Percentiles rank a stretch among this genome's conserved stretches.
Conservation (phyloP, 2,888 invertebrate species). For the Monopis laevigella region DNA sequence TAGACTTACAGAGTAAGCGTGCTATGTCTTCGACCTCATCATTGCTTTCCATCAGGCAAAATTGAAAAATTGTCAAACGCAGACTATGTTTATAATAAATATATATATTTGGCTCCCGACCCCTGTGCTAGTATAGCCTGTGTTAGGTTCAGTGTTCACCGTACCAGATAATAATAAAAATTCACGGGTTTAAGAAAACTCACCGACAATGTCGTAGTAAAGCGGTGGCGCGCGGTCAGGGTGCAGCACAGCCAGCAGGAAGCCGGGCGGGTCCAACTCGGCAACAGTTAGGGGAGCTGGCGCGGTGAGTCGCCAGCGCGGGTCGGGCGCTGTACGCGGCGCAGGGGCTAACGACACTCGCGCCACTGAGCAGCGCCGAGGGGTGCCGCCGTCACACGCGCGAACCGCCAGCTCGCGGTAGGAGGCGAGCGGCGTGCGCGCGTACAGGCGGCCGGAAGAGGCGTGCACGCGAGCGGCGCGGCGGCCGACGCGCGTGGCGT, state of each 20-base stretch:
- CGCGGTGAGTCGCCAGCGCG: slow-evolving; percentile 67
- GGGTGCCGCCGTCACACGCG: slow-evolving; percentile 83
- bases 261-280: slow-evolving; percentile 88
- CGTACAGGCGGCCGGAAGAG: slow-evolving; percentile 82
- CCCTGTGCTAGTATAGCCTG: too few relatives aligned
- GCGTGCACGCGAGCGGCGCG: slow-evolving; percentile 86
- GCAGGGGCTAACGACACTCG: slow-evolving; percentile 73
- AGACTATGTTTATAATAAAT: too few relatives aligned
- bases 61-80: too few relatives aligned
- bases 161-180: too few relatives aligned
- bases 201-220: slow-evolving; percentile 91
- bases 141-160: too few relatives aligned
- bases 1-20: too few relatives aligned
- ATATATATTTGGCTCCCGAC: too few relatives aligned
- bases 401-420: slow-evolving; percentile 79
- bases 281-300: slow-evolving; percentile 77
- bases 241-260: slow-evolving; percentile 84
- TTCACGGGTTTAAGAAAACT: too few relatives aligned
- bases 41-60: too few relatives aligned
- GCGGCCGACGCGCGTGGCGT: slow-evolving; percentile 77
- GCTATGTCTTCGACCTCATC: too few relatives aligned
- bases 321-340: slow-evolving; percentile 77
- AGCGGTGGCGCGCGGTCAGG: slow-evolving; percentile 81
- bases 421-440: slow-evolving; percentile 80
- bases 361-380: slow-evolving; percentile 77